These are phyloP conservation scores for Drosophila fuyamai DNA, from an alignment of 1,140 invertebrate genomes.

Conservation along the genomic window DNA sequence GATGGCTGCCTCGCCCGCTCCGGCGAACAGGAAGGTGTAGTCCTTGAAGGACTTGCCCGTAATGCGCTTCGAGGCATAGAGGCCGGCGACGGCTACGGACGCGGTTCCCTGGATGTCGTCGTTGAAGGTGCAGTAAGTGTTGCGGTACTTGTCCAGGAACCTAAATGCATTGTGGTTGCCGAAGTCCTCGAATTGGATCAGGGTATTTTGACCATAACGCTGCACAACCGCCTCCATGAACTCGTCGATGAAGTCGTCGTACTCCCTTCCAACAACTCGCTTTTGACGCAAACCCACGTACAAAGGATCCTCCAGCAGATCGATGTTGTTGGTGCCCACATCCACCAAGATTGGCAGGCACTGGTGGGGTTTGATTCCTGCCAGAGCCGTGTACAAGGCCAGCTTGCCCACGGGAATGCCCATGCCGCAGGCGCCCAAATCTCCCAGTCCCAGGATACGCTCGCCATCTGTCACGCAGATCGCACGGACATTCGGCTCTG, in stretches of 20 bases:
- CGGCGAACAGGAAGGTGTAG: conserved; percentile 95
- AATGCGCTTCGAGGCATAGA: conserved; percentile 92
- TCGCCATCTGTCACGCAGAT: conserved; percentile 98
- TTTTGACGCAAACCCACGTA: conserved; percentile 97
- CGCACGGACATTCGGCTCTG: conserved; percentile 95
- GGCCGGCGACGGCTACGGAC: conserved; percentile 95
- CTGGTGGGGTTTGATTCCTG: conserved; percentile 96
- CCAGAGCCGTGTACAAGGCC: conserved; percentile 95
- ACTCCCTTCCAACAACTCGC: conserved; percentile 93
- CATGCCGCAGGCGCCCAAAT: conserved; percentile 95
- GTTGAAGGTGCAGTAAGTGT: conserved; percentile 97
- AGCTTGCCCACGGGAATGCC: conserved; percentile 98
- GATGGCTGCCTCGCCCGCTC: conserved; percentile 96
- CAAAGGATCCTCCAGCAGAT: conserved; percentile 95
- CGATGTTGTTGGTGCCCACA: conserved; percentile 96
- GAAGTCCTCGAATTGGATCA: conserved; percentile 98
- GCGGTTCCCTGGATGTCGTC: conserved; percentile 99
- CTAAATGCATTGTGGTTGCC: conserved; percentile 97
- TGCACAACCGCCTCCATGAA: conserved; percentile 98
- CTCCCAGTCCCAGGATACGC: conserved; percentile 96
- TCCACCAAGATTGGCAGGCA: conserved; percentile 96
- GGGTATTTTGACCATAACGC: conserved; percentile 94
- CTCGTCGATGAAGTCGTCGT: conserved; percentile 98
- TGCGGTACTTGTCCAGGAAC: conserved; percentile 94
- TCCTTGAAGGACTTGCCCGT: conserved; percentile 92